Evolutionary conservation across 2,113 vertebrate genomes (phyloP).

Genomic region (Hydrolagus affinis): DNA sequence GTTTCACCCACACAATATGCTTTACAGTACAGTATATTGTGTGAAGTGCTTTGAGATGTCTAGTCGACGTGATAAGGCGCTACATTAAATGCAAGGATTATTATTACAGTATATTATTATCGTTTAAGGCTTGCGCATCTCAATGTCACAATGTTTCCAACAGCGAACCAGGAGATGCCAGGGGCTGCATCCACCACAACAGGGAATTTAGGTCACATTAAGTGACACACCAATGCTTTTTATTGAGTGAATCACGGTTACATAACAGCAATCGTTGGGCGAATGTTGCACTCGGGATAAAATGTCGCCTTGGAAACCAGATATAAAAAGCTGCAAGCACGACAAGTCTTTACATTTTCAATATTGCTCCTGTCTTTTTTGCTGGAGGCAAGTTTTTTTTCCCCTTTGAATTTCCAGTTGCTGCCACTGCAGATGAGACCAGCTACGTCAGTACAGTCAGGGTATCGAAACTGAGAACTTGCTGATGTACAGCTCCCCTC

Average conservation of each 20-base stretch:
- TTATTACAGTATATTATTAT: no score
- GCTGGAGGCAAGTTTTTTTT: no score
- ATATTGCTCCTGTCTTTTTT: neutral
- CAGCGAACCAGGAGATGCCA: no score
- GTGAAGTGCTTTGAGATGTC: no score
- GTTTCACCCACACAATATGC: no score
- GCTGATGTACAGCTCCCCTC: neutral
- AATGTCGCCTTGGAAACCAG: constrained; percentile 11
- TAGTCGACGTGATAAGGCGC: no score
- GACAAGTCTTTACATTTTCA: neutral
- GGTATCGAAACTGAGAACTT: neutral
- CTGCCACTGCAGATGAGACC: neutral
- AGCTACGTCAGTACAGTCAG: neutral
- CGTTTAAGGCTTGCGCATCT: no score
- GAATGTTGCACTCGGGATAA: neutral
- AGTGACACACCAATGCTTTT: neutral
- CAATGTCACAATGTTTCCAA: no score
- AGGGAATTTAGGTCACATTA: neutral
- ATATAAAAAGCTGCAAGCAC: neutral
- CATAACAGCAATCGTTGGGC: constrained; percentile 1
- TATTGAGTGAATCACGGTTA: neutral
- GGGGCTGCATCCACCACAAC: no score
- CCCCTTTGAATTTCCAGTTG: no score
- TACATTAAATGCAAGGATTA: no score
- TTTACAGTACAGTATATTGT: no score